Conservation (phyloP, 1,140 invertebrate species). For the Drosophila jambulina region DNA sequence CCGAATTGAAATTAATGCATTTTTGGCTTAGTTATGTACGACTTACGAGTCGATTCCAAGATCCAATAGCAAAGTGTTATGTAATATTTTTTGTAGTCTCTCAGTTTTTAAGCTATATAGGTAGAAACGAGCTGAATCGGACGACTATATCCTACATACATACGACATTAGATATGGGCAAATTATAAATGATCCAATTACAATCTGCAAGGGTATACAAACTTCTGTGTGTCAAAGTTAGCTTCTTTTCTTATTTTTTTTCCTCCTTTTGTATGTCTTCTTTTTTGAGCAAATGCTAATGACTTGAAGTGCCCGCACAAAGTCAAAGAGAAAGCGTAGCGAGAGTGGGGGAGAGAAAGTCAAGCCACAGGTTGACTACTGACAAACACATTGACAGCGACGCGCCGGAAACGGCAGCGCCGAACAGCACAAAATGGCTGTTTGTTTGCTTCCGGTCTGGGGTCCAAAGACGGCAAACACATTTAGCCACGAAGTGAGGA, state of each 20-base stretch:
- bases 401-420: constrained; percentile 58
- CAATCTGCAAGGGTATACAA: too few species aligned
- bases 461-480: constrained; percentile 68
- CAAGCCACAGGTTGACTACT: constrained; percentile 73
- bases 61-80: too few species aligned
- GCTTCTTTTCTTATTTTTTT: not conserved
- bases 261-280: constrained; percentile 17
- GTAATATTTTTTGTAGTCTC: too few species aligned
- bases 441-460: constrained; percentile 79
- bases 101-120: too few species aligned
- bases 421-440: constrained; percentile 70
- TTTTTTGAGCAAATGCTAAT: constrained; percentile 67
- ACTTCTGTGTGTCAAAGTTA: too few species aligned
- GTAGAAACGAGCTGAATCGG: too few species aligned
- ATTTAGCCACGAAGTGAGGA: constrained; percentile 67
- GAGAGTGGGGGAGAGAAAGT: constrained; percentile 24
- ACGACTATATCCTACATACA: too few species aligned
- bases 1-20: too few species aligned
- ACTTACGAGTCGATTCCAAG: too few species aligned
- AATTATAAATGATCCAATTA: too few species aligned
- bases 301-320: constrained; percentile 64
- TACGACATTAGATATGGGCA: too few species aligned
- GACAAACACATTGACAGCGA: constrained; percentile 58
- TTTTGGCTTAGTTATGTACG: too few species aligned
- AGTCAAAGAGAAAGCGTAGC: constrained; percentile 42